A percentile compares a stretch with the other conserved stretches of the same genome.
Conservation (phyloP, 2,888 invertebrate genomes). For the Plusia festucae region DNA sequence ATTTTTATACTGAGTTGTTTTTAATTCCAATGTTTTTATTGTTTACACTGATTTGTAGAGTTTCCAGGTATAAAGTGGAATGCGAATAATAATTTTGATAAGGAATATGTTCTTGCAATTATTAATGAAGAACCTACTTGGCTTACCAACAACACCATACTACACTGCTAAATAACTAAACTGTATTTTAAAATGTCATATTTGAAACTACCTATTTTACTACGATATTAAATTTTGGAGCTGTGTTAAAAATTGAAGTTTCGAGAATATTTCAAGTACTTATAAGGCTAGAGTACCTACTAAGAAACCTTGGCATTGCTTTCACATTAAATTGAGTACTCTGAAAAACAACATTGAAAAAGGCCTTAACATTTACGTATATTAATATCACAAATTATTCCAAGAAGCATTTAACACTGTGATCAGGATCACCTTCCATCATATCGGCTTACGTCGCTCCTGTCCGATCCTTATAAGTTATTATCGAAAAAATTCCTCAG, state of each 20-base stretch:
- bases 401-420: neutral
- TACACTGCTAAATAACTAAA: no score
- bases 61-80: no score
- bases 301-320: constrained; percentile 1
- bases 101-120: no score
- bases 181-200: no score
- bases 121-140: no score
- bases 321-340: neutral
- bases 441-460: neutral
- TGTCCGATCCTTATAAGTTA: constrained; percentile 18
- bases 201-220: no score
- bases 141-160: no score
- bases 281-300: neutral
- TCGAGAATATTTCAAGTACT: neutral
- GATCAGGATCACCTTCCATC: neutral
- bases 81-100: no score
- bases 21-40: no score
- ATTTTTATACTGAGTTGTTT: no score
- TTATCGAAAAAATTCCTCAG: constrained; percentile 12
- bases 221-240: no score
- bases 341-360: neutral
- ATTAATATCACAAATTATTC: constrained; percentile 1
- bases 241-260: neutral
- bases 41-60: no score
- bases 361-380: neutral